A percentile compares a stretch with the other conserved stretches of the same genome.
phyloP scores from a whole-genome alignment of 1,140 invertebrate species.

The Wasmannia auropunctata region DNA sequence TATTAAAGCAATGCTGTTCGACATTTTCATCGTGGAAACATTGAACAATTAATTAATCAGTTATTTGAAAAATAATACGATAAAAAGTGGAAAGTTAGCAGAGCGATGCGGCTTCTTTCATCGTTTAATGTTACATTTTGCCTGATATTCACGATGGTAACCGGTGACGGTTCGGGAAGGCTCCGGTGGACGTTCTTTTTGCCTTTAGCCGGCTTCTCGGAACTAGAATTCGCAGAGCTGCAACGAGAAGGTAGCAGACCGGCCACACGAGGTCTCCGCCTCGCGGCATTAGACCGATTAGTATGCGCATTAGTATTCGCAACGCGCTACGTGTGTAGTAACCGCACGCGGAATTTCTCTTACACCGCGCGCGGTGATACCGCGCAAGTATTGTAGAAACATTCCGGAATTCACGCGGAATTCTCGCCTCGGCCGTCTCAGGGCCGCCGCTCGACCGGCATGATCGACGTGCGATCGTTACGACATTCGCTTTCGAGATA shows the following conservation, averaged over 20 bases:
- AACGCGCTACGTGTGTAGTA: constrained; percentile 22
- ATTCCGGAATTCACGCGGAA: constrained; percentile 63
- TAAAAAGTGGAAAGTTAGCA: background rate
- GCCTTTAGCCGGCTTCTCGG: background rate
- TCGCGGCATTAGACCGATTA: constrained; percentile 32
- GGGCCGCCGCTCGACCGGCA: constrained; percentile 29
- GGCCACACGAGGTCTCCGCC: background rate
- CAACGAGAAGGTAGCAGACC: background rate
- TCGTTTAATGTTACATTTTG: background rate
- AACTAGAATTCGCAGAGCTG: constrained; percentile 5
- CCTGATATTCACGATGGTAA: background rate
- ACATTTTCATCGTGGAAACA: background rate
- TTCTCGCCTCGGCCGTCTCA: constrained; percentile 47
- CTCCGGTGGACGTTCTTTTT: background rate
- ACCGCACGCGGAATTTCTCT: constrained; percentile 50
- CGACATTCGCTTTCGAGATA: constrained; percentile 41
- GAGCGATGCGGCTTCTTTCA: background rate
- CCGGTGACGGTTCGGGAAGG: background rate
- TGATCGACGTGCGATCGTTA: constrained; percentile 34
- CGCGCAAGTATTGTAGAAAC: constrained; percentile 15
- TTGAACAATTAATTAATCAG: background rate
- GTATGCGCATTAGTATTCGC: constrained; percentile 58
- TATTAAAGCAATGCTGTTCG: background rate
- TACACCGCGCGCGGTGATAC: constrained; percentile 9
- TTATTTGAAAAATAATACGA: background rate